Conservation (phyloP, 2,888 invertebrate species). For the Nymphalis polychloros region DNA sequence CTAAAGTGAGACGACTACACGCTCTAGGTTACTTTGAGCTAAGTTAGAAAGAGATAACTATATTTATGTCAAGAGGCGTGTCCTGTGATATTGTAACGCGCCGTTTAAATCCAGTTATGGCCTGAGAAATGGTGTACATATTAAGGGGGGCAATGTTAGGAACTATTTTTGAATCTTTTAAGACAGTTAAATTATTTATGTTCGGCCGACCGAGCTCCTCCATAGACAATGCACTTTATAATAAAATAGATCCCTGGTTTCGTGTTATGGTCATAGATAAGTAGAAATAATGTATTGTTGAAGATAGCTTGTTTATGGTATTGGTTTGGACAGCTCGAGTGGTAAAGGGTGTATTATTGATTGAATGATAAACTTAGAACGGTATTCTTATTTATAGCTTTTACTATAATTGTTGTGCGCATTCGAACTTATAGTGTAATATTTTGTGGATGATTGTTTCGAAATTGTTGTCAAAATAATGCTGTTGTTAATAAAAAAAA, state of each 20-base stretch:
- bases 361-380: conserved; percentile 59
- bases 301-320: conserved; percentile 77
- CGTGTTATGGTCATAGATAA: conserved; percentile 78
- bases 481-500: too few species aligned
- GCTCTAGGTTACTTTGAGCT: conserved; percentile 18
- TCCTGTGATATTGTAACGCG: conserved; percentile 66
- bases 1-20: conserved; percentile 56
- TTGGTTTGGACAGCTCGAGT: conserved; percentile 71
- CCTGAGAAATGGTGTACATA: conserved; percentile 82
- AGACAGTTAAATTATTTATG: conserved; percentile 82
- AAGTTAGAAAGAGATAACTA: conserved; percentile 51
- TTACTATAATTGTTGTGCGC: conserved; percentile 59
- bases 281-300: conserved; percentile 75
- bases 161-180: conserved; percentile 83
- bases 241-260: conserved; percentile 77
- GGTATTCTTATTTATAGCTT: conserved; percentile 51
- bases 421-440: conserved; percentile 47
- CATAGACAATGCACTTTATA: conserved; percentile 80
- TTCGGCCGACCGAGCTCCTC: conserved; percentile 72
- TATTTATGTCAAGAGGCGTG: conserved; percentile 64
- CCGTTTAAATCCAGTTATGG: conserved; percentile 81
- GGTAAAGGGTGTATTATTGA: conserved; percentile 74
- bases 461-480: background rate
- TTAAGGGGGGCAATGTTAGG: conserved; percentile 81
- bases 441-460: conserved; percentile 10